Base-by-base conservation (phyloP, 2,113 vertebrate species). In the Myiopsitta monachus region DNA sequence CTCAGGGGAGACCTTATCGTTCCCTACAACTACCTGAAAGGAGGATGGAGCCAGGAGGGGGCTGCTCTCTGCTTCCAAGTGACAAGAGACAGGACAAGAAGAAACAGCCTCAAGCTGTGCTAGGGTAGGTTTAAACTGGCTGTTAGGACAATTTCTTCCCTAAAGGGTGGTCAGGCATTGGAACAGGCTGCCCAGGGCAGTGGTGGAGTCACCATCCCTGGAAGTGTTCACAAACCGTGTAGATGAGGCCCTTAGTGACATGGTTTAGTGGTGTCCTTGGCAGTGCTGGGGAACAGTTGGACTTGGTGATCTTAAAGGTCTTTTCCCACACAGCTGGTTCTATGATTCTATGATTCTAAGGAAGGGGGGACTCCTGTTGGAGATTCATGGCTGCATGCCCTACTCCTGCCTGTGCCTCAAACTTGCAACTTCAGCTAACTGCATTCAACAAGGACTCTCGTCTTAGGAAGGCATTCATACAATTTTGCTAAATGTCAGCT, bases 401-500 rank as follows among this genome's bases (percentile, higher is more conserved):
- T 19, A 4, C 90, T 92, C 74, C 21, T 5, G 11, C 22, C 55
- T 10, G 6, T 23, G 46, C 62, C 46, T 14, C 14, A 31, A 59
- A 81, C 13, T 10, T 24, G 85, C 87, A 49, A 33, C 52, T 66
- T 86, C 85, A 88, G 94, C 88, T 23, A n/a, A 23, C 18, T 6
- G 59, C n/a, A 0, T 33, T 75, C 79, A 83, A 92, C 72, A 43
- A 51, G 55, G 76, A 18, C 22, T 30, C 88, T 94, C 91, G 46
- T 87, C 22, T 70, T 8, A 7, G 39, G 28, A 38, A 74, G 74
- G 49, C 57, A n/a, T 91, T 28, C 33, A 57, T 76, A 78, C 41
- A 41, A 1, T 23, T 7, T 36, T 11, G 68, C 28, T 68, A 88
- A 96, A 96, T 92, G 95, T 82, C 96, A 97, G 88, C 90, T 28